Conservation (phyloP, 2,113 vertebrate species). For the Sardina pilchardus region DNA sequence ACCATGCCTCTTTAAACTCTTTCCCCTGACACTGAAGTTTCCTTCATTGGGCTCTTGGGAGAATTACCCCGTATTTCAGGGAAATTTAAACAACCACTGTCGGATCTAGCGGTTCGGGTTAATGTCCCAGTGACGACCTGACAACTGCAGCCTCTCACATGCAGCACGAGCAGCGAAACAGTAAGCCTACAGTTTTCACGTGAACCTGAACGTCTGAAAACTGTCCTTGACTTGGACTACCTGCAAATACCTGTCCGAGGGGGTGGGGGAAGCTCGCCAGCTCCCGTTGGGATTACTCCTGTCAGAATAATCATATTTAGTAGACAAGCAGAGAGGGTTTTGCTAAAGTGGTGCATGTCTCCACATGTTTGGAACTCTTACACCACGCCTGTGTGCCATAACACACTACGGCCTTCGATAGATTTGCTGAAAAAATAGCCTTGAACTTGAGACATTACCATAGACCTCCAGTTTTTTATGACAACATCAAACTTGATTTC, state of each 20-base stretch:
- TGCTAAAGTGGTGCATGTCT: constrained; percentile 62
- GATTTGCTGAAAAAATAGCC: neutral
- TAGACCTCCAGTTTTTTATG: neutral
- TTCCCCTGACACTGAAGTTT: neutral
- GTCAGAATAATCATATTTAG: constrained; percentile 64
- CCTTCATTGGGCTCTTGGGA: neutral
- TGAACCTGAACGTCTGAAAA: neutral
- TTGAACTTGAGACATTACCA: neutral
- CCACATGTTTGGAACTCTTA: constrained; percentile 67
- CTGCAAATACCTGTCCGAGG: constrained; percentile 48
- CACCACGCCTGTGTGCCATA: constrained; percentile 74
- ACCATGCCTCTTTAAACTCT: neutral
- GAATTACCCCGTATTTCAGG: neutral
- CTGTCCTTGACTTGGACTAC: constrained; percentile 37
- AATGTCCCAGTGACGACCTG: neutral
- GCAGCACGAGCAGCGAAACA: constrained; percentile 13
- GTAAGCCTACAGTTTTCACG: constrained; percentile 10
- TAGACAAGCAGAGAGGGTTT: constrained; percentile 61
- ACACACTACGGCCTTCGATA: constrained; percentile 30
- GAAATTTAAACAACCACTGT: neutral
- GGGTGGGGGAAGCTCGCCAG: constrained; percentile 28
- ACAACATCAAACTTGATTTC: neutral
- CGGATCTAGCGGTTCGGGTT: neutral
- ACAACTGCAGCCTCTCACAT: neutral
- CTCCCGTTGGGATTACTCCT: constrained; percentile 44